phyloP scores from a whole-genome alignment of 2,797 vertebrate species.

The Eulemur albifrons region DNA sequence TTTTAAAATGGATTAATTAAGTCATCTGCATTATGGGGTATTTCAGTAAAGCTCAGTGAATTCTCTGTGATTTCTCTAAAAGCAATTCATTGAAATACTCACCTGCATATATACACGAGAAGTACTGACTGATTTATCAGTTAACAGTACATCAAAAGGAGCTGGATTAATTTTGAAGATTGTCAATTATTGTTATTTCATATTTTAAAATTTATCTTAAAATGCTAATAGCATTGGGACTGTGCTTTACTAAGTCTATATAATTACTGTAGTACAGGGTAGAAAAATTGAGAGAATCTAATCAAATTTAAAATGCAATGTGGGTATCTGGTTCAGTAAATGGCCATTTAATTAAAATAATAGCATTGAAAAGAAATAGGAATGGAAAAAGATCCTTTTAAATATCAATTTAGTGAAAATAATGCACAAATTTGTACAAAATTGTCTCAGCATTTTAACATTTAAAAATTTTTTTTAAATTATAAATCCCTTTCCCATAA shows the following conservation, averaged over 20 bases:
- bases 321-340: neutral
- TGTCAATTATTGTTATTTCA: neutral
- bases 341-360: neutral
- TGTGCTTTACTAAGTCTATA: neutral
- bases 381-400: neutral
- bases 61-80: neutral
- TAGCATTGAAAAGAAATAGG: neutral
- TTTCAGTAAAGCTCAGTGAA: neutral
- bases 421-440: neutral
- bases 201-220: neutral
- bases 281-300: neutral
- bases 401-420: neutral
- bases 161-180: neutral
- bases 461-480: neutral
- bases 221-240: neutral
- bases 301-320: neutral
- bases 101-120: neutral
- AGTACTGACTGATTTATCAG: neutral
- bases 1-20: conserved; percentile 4
- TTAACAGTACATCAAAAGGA: neutral
- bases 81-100: neutral
- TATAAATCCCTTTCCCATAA: neutral
- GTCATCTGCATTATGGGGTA: neutral
- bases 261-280: neutral
- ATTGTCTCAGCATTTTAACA: neutral